phyloP scores from a whole-genome alignment of 1,140 invertebrate species.

The Gonioctena quinquepunctata region DNA sequence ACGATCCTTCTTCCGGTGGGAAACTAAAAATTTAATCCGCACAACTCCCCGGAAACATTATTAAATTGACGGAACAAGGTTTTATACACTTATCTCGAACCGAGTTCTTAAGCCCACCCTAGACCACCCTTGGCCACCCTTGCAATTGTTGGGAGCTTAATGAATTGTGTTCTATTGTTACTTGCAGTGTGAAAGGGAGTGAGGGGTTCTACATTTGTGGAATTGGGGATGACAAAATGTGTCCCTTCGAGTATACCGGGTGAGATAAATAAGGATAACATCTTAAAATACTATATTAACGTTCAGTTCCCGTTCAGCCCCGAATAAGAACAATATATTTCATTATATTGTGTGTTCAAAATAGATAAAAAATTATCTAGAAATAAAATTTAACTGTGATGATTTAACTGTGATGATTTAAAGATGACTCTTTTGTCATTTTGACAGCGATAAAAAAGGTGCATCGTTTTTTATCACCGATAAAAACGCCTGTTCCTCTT shows the following conservation, averaged over 20 bases:
- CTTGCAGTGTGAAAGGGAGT: slow-evolving; percentile 13
- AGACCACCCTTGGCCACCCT: slow-evolving; percentile 1
- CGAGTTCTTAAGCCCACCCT: not conserved
- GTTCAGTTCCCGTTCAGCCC: no score
- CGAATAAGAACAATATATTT: no score
- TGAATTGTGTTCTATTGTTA: slow-evolving; percentile 33
- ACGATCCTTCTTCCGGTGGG: slow-evolving; percentile 8
- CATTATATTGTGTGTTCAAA: no score
- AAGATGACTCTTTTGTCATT: no score
- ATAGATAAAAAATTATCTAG: no score
- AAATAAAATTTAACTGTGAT: no score
- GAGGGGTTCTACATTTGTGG: slow-evolving; percentile 20
- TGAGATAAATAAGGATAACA: no score
- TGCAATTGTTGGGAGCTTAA: slow-evolving; percentile 27
- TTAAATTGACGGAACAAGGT: slow-evolving; percentile 50
- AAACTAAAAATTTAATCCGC: slow-evolving; percentile 34
- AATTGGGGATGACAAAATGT: not conserved
- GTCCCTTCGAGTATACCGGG: not conserved
- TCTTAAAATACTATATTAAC: no score
- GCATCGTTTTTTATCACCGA: no score
- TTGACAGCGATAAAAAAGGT: no score
- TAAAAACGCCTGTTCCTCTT: no score
- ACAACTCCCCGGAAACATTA: slow-evolving; percentile 43
- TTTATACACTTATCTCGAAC: slow-evolving; percentile 41
- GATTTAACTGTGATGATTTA: no score